Evolutionary conservation across 2,888 invertebrate genomes (phyloP).

Genomic region (Antheraea assamensis): DNA sequence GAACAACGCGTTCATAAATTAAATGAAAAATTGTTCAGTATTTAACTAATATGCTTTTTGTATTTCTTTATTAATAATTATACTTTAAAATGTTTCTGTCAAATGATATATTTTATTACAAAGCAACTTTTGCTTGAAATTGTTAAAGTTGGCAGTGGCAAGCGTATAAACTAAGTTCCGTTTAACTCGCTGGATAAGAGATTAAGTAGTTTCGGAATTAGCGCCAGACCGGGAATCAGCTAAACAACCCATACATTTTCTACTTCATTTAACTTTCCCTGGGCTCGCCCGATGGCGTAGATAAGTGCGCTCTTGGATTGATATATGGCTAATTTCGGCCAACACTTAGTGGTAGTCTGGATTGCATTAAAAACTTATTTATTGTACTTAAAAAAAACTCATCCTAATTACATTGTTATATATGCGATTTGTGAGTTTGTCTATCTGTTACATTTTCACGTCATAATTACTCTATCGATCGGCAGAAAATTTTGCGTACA

Average conservation of each 20-base stretch:
- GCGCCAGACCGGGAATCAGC: constrained; percentile 54
- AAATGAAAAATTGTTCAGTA: no score
- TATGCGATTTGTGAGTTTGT: no score
- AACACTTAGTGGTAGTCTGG: constrained; percentile 11
- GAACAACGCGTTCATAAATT: no score
- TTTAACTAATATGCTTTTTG: no score
- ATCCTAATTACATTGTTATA: no score
- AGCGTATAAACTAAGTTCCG: constrained; percentile 41
- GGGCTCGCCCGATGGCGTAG: constrained; percentile 44
- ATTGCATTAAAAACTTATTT: neutral
- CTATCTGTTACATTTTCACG: no score
- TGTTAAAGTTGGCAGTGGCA: constrained; percentile 17
- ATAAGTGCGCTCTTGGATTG: constrained; percentile 43
- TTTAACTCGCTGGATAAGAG: constrained; percentile 49
- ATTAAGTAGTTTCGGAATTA: constrained; percentile 69
- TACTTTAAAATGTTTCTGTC: neutral
- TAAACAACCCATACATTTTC: constrained; percentile 68
- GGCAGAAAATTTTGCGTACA: no score
- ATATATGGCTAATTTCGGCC: constrained; percentile 19
- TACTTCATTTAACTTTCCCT: constrained; percentile 69
- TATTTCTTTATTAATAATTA: no score
- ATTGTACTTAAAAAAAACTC: no score
- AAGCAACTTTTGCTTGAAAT: neutral
- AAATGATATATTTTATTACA: neutral
- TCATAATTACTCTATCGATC: no score